A percentile compares a stretch with the other conserved stretches of the same genome.
phyloP scores from a whole-genome alignment of 2,888 invertebrate species.

The Tiphia femorata region DNA sequence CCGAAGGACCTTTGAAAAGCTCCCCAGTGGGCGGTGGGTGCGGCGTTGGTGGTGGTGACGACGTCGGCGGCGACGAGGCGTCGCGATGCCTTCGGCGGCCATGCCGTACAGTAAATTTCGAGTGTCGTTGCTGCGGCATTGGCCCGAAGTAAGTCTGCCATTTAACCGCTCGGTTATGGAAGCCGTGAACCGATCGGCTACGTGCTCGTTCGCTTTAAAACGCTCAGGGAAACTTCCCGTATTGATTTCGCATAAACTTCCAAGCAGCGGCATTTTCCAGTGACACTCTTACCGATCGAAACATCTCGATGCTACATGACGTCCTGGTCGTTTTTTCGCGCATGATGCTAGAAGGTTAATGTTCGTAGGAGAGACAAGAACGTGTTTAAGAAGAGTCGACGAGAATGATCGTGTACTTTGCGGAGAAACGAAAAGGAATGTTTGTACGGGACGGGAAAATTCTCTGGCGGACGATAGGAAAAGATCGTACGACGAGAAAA shows the following conservation, averaged over 20 bases:
- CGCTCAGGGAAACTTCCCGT: slow-evolving; percentile 5
- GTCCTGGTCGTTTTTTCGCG: not conserved
- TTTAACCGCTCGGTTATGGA: slow-evolving; percentile 23
- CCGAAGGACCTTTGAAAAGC: slow-evolving; percentile 23
- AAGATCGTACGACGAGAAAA: not conserved
- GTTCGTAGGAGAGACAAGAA: no score
- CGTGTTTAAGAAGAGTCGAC: not conserved
- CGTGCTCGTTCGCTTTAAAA: slow-evolving; percentile 30
- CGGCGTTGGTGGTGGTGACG: no score
- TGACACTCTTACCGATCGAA: slow-evolving; percentile 1
- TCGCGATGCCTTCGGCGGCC: slow-evolving; percentile 26
- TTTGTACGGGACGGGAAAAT: not conserved
- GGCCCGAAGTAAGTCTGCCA: slow-evolving; percentile 24
- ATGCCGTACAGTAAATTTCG: slow-evolving; percentile 34
- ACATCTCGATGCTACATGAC: not conserved
- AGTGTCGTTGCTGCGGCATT: slow-evolving; percentile 29
- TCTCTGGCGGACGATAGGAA: not conserved
- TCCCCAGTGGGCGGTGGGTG: no score
- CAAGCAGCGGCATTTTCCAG: slow-evolving; percentile 3
- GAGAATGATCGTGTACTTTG: not conserved
- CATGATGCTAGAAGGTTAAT: no score
- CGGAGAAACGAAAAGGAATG: not conserved
- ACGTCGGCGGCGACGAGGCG: slow-evolving; percentile 15
- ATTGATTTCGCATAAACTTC: slow-evolving; percentile 18
- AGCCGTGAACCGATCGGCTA: slow-evolving; percentile 19